Base-by-base conservation (phyloP, 2,888 invertebrate species). In the Atethmia centrago region DNA sequence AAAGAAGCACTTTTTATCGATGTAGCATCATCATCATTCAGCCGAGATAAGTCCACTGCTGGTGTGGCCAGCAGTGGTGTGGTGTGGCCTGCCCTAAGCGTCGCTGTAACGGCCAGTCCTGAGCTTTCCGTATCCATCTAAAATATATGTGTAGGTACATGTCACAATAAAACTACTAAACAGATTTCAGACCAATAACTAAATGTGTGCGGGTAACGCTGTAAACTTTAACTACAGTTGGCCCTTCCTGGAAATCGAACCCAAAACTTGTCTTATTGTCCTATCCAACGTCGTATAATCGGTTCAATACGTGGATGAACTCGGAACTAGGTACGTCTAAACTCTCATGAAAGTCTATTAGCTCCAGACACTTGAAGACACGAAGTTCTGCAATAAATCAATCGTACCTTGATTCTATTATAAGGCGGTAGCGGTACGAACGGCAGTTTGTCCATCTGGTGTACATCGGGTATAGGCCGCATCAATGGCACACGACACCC, bases 381-480 rank as follows among this genome's bases (percentile, higher is more conserved):
- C 19, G 19, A 51, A 73, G 14, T 36, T 51, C 42, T 71, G 31
- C 68, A 65, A 73, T 36, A 62, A 66, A 65, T 65, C 25, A 45
- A 71, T 73, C 42, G 75, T 92, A 96, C 96, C 94, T 95, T 96
- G 82, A 93, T 91, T 71, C 95, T 90, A 81, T 95, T 96, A 82
- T 96, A 96, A 0, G 94, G 94, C 16, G 96, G 95, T 36, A 92
- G 73, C 3, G 95, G 95, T 28, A 88, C 92, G 75, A 96, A 95
- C 1, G 96, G 94, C 62, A 96, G 85, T 68, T 93, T 90, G 31
- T 94, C 94, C 92, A 96, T 92, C 83, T 90, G 88, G 53, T 90
- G 91, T 9, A 93, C 88, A 80, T 96, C 94, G 0, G 96, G 96
- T 66, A 95, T 88, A 1, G 96, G 95, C 47, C 85, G 85, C 95